A percentile compares a stretch with the other conserved stretches of the same genome.
phyloP scores from a whole-genome alignment of 2,797 vertebrate genomes.

The Limnodromus scolopaceus region DNA sequence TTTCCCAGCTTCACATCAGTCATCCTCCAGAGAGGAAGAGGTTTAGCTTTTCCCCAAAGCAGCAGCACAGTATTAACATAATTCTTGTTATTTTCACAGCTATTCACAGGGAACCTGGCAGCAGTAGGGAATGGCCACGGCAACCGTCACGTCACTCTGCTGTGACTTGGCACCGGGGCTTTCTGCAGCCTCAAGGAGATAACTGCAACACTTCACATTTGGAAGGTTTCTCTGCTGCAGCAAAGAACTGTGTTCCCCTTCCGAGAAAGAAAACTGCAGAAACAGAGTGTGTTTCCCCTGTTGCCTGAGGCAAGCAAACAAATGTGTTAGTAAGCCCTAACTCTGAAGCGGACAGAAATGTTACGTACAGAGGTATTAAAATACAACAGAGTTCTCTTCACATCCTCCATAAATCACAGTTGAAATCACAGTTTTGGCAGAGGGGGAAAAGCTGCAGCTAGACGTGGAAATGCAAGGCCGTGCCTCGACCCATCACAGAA shows the following conservation, averaged over 20 bases:
- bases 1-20: background rate
- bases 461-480: constrained; percentile 12
- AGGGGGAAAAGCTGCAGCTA: constrained; percentile 27
- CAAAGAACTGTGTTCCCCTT: background rate
- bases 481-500: background rate
- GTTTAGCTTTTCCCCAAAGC: constrained; percentile 16
- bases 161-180: background rate
- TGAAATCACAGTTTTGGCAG: constrained; percentile 70
- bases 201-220: constrained; percentile 37
- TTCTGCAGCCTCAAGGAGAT: constrained; percentile 29
- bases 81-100: constrained; percentile 48
- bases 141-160: background rate
- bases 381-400: constrained; percentile 32
- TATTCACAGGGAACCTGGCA: constrained; percentile 31
- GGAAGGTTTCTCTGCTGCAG: constrained; percentile 24
- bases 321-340: background rate
- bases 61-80: constrained; percentile 33
- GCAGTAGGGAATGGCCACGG: background rate
- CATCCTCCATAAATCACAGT: constrained; percentile 69
- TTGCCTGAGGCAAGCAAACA: constrained; percentile 14
- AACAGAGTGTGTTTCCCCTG: background rate
- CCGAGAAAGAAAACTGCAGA: constrained; percentile 7
- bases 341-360: constrained; percentile 32
- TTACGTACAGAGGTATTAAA: constrained; percentile 65
- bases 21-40: background rate